Percentiles rank a stretch among this genome's conserved stretches.
Evolutionary conservation across 2,888 invertebrate genomes (phyloP).

Genomic region (Philonicus albiceps): DNA sequence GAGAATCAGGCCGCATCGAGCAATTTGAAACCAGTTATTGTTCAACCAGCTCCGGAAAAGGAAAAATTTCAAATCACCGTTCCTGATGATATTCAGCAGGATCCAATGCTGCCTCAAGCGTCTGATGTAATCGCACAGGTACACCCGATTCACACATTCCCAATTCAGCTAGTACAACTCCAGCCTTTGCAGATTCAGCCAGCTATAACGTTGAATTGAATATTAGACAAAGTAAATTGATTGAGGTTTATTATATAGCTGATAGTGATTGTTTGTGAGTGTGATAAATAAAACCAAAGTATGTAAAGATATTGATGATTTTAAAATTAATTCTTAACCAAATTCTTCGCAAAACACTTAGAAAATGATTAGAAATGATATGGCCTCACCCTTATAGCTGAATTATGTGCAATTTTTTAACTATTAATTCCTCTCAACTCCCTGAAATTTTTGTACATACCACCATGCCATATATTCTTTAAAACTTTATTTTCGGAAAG

Average conservation of each 20-base stretch:
- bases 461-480: neutral
- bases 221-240: neutral
- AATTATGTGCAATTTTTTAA: too few species aligned
- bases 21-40: slow-evolving; percentile 4
- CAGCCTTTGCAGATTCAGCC: slow-evolving; percentile 57
- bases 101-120: slow-evolving; percentile 40
- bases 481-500: neutral
- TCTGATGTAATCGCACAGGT: slow-evolving; percentile 20
- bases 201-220: slow-evolving; percentile 44
- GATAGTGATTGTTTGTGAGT: neutral
- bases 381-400: neutral
- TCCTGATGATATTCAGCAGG: slow-evolving; percentile 39
- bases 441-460: too few species aligned
- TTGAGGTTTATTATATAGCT: neutral
- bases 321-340: neutral
- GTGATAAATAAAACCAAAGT: slow-evolving; percentile 29
- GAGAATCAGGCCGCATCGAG: slow-evolving; percentile 10
- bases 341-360: too few species aligned
- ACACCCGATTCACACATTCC: slow-evolving; percentile 50
- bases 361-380: neutral
- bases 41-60: neutral
- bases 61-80: slow-evolving; percentile 32
- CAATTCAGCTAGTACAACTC: slow-evolving; percentile 57
- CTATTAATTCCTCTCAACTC: too few species aligned
- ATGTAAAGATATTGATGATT: neutral